These are phyloP conservation scores for Drosophila funebris DNA, from an alignment of 1,140 invertebrate genomes.

Conservation along the genomic window DNA sequence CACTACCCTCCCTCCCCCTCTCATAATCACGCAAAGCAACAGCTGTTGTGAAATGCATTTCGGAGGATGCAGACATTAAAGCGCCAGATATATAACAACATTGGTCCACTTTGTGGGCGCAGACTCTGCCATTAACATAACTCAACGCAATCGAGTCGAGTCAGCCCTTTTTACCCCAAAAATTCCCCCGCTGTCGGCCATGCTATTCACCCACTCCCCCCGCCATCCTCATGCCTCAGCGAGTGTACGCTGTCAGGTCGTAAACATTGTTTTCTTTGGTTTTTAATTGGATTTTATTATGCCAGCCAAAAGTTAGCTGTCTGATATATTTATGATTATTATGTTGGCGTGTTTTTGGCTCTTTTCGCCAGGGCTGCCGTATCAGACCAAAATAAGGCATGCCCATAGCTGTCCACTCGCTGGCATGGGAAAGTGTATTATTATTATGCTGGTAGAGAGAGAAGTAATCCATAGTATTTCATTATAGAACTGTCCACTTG, in stretches of 20 bases:
- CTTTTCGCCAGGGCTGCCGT: constrained; percentile 45
- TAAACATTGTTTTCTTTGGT: constrained; percentile 80
- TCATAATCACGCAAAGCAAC: background rate
- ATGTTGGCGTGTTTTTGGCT: constrained; percentile 65
- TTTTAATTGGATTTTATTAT: constrained; percentile 82
- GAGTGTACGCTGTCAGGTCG: constrained; percentile 58
- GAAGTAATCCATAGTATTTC: too few species aligned
- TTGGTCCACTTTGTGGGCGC: constrained; percentile 64
- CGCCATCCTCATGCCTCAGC: background rate
- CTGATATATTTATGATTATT: constrained; percentile 81
- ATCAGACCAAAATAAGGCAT: constrained; percentile 2
- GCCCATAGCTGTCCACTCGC: background rate
- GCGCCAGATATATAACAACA: constrained; percentile 24
- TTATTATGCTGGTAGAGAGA: too few species aligned
- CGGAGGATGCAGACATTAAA: constrained; percentile 35
- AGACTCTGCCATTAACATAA: constrained; percentile 72
- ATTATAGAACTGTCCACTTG: too few species aligned
- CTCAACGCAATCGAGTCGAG: constrained; percentile 58
- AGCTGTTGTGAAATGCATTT: constrained; percentile 45
- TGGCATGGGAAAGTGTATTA: background rate
- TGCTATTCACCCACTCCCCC: background rate
- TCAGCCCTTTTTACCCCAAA: constrained; percentile 59
- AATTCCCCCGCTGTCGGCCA: background rate
- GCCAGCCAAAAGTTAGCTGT: constrained; percentile 72
- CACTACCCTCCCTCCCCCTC: background rate